A percentile compares a stretch with the other conserved stretches of the same genome.
These are phyloP conservation scores for Polypterus senegalus DNA, from an alignment of 2,113 vertebrate genomes.

Conservation along the genomic window DNA sequence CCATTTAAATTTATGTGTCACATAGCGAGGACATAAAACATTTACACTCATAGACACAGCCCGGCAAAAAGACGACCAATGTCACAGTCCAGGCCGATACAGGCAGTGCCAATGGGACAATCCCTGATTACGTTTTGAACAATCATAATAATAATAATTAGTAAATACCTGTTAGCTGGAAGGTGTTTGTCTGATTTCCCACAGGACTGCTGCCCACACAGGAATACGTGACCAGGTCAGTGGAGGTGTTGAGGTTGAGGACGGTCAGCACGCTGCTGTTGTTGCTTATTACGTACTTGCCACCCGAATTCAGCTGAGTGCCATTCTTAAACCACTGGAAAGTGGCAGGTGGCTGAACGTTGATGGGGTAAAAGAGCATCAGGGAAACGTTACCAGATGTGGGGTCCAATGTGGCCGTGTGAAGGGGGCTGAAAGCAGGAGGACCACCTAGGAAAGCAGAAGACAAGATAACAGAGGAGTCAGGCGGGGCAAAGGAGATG, in stretches of 20 bases:
- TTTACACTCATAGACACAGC: too few relatives aligned
- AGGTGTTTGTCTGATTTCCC: constrained; percentile 17
- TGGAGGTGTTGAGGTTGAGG: constrained; percentile 24
- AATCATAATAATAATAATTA: too few relatives aligned
- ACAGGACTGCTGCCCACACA: constrained; percentile 36
- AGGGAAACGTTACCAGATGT: constrained; percentile 30
- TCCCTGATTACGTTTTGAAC: too few relatives aligned
- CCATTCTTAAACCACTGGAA: constrained; percentile 34
- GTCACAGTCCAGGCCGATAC: too few relatives aligned
- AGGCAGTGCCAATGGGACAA: too few relatives aligned
- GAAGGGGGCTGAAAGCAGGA: constrained; percentile 6
- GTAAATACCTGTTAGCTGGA: constrained; percentile 28
- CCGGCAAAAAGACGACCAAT: too few relatives aligned
- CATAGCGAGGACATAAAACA: too few relatives aligned
- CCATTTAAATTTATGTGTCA: too few relatives aligned
- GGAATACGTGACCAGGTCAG: constrained; percentile 26
- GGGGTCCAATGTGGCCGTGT: constrained; percentile 21
- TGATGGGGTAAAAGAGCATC: constrained; percentile 28
- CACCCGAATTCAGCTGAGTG: constrained; percentile 17
- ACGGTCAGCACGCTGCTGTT: constrained; percentile 29
- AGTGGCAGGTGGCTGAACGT: constrained; percentile 26
- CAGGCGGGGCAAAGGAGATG: too few relatives aligned
- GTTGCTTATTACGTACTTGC: constrained; percentile 28
- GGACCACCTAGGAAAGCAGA: too few relatives aligned
- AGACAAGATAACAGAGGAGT: too few relatives aligned